These are phyloP conservation scores for Trichonephila inaurata DNA, from an alignment of 1,140 invertebrate genomes.

Conservation along the genomic window DNA sequence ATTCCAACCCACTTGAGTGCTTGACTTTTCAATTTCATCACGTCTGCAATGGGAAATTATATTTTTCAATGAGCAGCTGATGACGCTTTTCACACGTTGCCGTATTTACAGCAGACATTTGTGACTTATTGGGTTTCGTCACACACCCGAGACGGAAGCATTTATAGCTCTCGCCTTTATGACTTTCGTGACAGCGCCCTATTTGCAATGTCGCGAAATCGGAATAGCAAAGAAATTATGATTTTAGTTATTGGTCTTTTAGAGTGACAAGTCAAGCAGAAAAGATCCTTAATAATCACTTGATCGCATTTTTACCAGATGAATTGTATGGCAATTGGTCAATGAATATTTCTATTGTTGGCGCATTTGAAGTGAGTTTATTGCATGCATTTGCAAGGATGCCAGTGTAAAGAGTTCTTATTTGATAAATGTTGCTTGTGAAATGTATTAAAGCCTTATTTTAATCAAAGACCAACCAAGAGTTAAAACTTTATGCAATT, in stretches of 20 bases:
- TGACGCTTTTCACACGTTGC: conserved; percentile 56
- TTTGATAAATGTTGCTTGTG: neutral
- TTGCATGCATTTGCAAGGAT: neutral
- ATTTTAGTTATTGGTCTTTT: conserved; percentile 53
- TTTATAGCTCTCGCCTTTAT: conserved; percentile 67
- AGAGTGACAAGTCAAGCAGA: conserved; percentile 24
- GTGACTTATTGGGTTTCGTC: conserved; percentile 74
- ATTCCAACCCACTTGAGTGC: neutral
- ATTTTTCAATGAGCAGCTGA: conserved; percentile 58
- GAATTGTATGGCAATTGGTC: neutral
- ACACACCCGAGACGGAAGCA: conserved; percentile 71
- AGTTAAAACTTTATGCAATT: neutral
- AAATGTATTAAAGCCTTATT: neutral
- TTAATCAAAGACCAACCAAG: neutral
- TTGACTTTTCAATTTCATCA: conserved; percentile 7
- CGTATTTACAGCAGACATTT: conserved; percentile 35
- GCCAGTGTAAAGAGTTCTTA: neutral
- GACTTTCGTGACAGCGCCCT: conserved; percentile 68
- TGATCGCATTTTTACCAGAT: neutral
- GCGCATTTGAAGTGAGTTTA: neutral
- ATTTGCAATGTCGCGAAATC: conserved; percentile 75
- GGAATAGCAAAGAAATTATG: conserved; percentile 68
- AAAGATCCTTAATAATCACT: conserved; percentile 25
- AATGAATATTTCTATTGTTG: neutral
- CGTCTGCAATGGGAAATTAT: neutral